Evolutionary conservation across 2,888 invertebrate genomes (phyloP).

Genomic region (Seira ritae): DNA sequence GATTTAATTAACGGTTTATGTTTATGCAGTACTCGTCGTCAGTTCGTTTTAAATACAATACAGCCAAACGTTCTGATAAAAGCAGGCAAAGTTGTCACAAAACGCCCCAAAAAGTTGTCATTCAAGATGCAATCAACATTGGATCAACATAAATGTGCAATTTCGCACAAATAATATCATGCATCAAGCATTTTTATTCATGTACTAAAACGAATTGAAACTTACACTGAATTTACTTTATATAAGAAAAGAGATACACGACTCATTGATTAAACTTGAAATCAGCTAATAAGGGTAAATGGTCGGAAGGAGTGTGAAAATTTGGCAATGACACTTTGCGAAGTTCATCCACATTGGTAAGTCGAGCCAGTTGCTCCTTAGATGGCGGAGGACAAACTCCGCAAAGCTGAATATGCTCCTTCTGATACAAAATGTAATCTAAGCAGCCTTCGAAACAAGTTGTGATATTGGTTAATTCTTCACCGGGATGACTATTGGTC

Average conservation of each 20-base stretch:
- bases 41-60: too few species aligned
- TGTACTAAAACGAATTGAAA: too few species aligned
- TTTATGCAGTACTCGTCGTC: too few species aligned
- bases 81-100: too few species aligned
- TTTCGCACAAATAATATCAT: too few species aligned
- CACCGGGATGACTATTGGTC: slow-evolving; percentile 63
- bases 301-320: slow-evolving; percentile 94
- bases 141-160: too few species aligned
- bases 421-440: slow-evolving; percentile 94
- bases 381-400: slow-evolving; percentile 66
- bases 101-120: too few species aligned
- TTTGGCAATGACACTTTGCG: slow-evolving; percentile 84
- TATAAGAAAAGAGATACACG: not conserved
- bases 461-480: slow-evolving; percentile 89
- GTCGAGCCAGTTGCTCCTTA: slow-evolving; percentile 52
- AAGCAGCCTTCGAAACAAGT: slow-evolving; percentile 88
- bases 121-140: too few species aligned
- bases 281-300: slow-evolving; percentile 91
- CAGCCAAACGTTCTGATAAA: too few species aligned
- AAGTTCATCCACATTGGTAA: slow-evolving; percentile 46
- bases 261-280: slow-evolving; percentile 78
- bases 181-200: too few species aligned
- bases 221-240: slow-evolving; percentile 6
- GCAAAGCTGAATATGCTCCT: slow-evolving; percentile 74
- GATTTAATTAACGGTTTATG: too few species aligned